Conservation (phyloP, 2,888 invertebrate species). For the Nomada ferruginata region DNA sequence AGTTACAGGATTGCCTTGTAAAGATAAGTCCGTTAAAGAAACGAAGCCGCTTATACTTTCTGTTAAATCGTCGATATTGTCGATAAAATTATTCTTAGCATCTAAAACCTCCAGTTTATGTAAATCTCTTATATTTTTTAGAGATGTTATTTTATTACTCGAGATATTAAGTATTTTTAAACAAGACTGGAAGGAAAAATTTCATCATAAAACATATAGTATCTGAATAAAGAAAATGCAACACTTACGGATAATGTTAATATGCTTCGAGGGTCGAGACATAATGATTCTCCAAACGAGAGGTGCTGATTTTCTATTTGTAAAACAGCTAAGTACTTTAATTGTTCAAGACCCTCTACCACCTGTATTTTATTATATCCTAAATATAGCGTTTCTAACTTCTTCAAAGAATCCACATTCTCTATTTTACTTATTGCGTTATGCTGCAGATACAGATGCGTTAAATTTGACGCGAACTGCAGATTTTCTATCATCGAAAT, state of each 20-base stretch:
- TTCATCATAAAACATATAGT: not conserved
- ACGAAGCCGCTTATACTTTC: conserved; percentile 86
- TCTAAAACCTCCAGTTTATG: conserved; percentile 85
- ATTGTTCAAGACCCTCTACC: conserved; percentile 88
- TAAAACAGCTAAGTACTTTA: conserved; percentile 87
- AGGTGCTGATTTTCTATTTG: conserved; percentile 89
- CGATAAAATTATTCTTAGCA: conserved; percentile 87
- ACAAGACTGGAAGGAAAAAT: conserved; percentile 83
- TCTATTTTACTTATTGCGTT: conserved; percentile 90
- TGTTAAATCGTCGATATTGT: conserved; percentile 86
- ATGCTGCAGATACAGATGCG: conserved; percentile 90
- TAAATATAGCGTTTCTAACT: conserved; percentile 91
- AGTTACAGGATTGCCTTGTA: conserved; percentile 88
- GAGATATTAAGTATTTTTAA: conserved; percentile 88
- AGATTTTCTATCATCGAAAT: conserved; percentile 91
- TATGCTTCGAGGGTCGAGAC: conserved; percentile 89
- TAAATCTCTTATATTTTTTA: conserved; percentile 86
- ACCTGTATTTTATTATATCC: conserved; percentile 89
- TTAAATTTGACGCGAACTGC: conserved; percentile 87
- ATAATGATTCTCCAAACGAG: conserved; percentile 86
- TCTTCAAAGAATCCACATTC: conserved; percentile 87
- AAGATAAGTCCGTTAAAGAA: conserved; percentile 86
- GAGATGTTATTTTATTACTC: conserved; percentile 86
- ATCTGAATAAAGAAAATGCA: not conserved
- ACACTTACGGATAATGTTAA: conserved; percentile 86